A percentile compares a stretch with the other conserved stretches of the same genome.
Conservation (phyloP, 37 sponge, comb jelly and placozoan species). For the Bolinopsis microptera region DNA sequence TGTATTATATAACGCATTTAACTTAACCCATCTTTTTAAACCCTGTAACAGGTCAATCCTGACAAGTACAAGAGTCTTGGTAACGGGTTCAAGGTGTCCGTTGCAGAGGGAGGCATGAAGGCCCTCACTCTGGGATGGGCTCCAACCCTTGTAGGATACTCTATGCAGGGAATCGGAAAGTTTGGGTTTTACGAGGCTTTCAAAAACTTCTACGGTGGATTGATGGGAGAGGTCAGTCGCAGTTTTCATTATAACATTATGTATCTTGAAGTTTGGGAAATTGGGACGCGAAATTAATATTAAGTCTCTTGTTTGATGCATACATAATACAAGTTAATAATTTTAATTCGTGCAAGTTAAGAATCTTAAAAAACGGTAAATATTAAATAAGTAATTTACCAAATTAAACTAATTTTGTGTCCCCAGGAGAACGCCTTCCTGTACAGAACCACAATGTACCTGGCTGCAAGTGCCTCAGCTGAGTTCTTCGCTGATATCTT, state of each 20-base stretch:
- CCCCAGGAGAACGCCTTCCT: conserved; percentile 83
- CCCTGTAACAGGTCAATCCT: conserved; percentile 98
- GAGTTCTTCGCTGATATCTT: conserved; percentile 99
- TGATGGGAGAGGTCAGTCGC: conserved; percentile 85
- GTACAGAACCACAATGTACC: conserved; percentile 91
- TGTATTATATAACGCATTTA: no score
- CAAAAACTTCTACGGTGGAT: conserved; percentile 87
- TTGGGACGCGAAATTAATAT: not conserved
- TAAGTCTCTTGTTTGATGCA: no score
- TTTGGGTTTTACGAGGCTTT: conserved; percentile 99
- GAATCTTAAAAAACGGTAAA: no score
- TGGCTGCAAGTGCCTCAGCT: conserved; percentile 97
- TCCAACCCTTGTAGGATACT: conserved; percentile 95
- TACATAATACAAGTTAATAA: no score
- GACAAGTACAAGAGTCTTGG: conserved; percentile 84
- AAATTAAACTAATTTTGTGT: no score
- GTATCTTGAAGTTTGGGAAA: not conserved
- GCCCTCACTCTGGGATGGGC: conserved; percentile 95
- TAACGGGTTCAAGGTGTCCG: conserved; percentile 80
- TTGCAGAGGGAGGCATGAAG: conserved; percentile 81
- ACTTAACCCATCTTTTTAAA: no score
- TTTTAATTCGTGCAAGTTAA: no score
- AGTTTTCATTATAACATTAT: not conserved
- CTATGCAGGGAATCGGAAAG: conserved; percentile 96
- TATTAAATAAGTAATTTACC: no score